phyloP scores from a whole-genome alignment of 1,140 invertebrate species.

The Vanessa tameamea region DNA sequence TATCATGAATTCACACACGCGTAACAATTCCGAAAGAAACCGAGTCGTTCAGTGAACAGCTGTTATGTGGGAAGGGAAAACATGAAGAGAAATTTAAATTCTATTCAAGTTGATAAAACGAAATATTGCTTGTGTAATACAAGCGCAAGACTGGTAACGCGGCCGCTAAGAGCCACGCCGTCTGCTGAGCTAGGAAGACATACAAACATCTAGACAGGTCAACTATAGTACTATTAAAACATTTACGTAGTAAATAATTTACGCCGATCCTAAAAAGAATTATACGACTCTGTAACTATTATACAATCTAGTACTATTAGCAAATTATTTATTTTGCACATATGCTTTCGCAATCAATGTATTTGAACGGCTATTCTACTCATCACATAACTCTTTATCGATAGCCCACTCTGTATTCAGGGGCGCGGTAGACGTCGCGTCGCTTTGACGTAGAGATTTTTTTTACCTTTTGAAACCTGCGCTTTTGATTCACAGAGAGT shows the following conservation, averaged over 20 bases:
- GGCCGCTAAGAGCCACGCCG: neutral
- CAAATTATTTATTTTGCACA: neutral
- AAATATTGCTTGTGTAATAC: neutral
- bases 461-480: conserved; percentile 31
- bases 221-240: neutral
- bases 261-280: too few relatives aligned
- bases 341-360: neutral
- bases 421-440: conserved; percentile 15
- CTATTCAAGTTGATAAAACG: conserved; percentile 8
- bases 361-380: neutral
- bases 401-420: conserved; percentile 10
- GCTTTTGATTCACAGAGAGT: conserved; percentile 32
- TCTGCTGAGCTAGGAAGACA: neutral
- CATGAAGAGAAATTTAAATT: conserved; percentile 21
- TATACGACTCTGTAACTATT: too few relatives aligned
- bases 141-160: neutral
- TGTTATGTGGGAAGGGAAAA: neutral
- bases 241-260: neutral
- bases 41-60: neutral
- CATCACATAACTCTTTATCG: neutral
- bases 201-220: neutral
- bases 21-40: neutral
- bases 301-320: too few relatives aligned
- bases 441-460: conserved; percentile 26
- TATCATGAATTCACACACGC: neutral